A percentile compares a stretch with the other conserved stretches of the same genome.
These are phyloP conservation scores for Tetrax tetrax DNA, from an alignment of 2,113 vertebrate genomes.

Conservation along the genomic window DNA sequence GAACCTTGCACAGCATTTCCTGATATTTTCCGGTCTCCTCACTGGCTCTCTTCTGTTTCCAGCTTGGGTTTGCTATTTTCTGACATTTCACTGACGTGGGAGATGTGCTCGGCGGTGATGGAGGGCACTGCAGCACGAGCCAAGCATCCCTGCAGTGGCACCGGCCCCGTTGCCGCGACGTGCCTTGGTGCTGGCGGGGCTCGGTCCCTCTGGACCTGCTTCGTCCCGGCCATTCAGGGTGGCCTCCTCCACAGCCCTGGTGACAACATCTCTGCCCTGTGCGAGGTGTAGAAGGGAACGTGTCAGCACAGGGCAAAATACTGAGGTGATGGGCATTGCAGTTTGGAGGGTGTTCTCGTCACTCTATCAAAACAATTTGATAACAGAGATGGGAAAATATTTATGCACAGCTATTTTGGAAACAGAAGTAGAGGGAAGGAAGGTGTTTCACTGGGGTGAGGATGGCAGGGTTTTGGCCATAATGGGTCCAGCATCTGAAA, in stretches of 20 bases:
- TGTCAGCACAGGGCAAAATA: background rate
- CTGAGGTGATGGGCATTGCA: background rate
- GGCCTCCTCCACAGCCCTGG: background rate
- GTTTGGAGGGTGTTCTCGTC: background rate
- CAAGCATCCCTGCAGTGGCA: background rate
- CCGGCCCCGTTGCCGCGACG: rapidly evolving
- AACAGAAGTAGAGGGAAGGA: background rate
- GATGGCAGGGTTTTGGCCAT: background rate
- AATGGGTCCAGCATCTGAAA: background rate
- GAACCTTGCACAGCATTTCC: background rate
- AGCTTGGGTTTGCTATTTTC: background rate
- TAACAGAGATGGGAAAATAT: background rate
- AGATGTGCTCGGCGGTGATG: background rate
- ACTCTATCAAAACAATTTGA: background rate
- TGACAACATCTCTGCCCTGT: background rate
- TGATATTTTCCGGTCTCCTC: background rate
- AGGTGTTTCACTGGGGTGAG: background rate
- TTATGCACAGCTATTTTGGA: background rate
- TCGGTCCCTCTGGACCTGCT: rapidly evolving
- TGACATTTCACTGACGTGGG: background rate
- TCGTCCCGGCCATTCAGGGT: rapidly evolving
- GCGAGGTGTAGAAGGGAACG: background rate
- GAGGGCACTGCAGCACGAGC: background rate
- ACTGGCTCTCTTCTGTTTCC: rapidly evolving
- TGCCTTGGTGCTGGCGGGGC: rapidly evolving